Percentiles rank a stretch among this genome's conserved stretches.
Conservation (phyloP, 2,888 invertebrate genomes). For the Julus scandinavius region DNA sequence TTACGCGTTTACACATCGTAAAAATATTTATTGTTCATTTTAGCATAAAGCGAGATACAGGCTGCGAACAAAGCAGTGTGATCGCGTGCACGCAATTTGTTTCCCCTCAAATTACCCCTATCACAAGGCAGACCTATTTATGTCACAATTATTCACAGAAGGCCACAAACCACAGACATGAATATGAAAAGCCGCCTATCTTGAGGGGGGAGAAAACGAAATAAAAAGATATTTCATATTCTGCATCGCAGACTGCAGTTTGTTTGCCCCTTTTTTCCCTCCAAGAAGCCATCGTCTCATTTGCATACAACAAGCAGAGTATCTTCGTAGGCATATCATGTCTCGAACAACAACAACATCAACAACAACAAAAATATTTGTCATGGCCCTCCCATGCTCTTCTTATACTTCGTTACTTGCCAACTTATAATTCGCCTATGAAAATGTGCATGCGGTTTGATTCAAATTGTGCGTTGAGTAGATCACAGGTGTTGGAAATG, state of each 20-base stretch:
- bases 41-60: conserved; percentile 36
- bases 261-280: neutral
- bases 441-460: neutral
- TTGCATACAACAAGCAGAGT: neutral
- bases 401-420: neutral
- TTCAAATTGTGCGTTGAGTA: neutral
- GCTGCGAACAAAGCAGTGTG: conserved; percentile 42
- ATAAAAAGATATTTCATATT: conserved; percentile 42
- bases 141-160: conserved; percentile 42
- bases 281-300: conserved; percentile 21
- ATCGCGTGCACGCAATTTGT: conserved; percentile 39
- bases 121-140: conserved; percentile 42
- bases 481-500: conserved; percentile 10
- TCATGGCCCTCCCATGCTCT: neutral
- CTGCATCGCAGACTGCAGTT: conserved; percentile 10
- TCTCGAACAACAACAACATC: neutral
- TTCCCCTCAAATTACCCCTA: conserved; percentile 39
- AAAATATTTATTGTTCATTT: conserved; percentile 42
- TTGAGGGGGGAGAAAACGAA: conserved; percentile 24
- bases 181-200: conserved; percentile 41
- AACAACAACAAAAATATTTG: neutral
- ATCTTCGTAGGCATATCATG: neutral
- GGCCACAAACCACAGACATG: conserved; percentile 39
- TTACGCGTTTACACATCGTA: conserved; percentile 22
- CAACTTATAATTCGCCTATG: neutral